Percentiles rank a stretch among this genome's conserved stretches.
Conservation (phyloP, 2,797 vertebrate species). For the Enteromius afrohamiltoni region DNA sequence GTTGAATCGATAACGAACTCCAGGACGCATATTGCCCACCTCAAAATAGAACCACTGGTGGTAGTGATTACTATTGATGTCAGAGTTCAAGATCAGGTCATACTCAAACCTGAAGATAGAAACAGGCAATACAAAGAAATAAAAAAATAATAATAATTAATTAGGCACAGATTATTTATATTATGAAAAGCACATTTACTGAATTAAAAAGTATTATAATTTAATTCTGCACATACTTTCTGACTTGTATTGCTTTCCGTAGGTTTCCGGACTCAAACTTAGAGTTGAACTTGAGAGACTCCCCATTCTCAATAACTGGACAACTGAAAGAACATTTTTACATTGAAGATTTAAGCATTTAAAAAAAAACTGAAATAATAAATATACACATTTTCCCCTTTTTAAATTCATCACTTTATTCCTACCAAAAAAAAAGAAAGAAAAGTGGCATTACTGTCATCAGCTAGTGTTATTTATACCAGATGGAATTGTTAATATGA, state of each 20-base stretch:
- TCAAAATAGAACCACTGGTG: conserved; percentile 99
- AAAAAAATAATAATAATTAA: not conserved
- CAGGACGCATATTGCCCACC: conserved; percentile 94
- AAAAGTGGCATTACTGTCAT: not conserved
- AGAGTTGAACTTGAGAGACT: conserved; percentile 95
- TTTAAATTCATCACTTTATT: not conserved
- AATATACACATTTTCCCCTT: not conserved
- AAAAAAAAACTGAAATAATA: not conserved
- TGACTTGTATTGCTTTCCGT: conserved; percentile 94
- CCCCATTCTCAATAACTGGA: conserved; percentile 83
- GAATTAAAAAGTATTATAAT: not conserved
- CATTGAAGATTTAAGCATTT: not conserved
- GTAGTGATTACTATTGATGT: conserved; percentile 99
- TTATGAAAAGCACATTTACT: not conserved
- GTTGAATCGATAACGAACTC: conserved; percentile 91
- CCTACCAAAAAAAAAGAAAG: not conserved
- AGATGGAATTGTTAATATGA: no score
- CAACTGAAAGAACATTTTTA: conserved; percentile 71
- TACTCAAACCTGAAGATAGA: conserved; percentile 87
- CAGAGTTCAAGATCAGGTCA: conserved; percentile 96
- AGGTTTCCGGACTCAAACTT: conserved; percentile 98
- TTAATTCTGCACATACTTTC: conserved; percentile 84
- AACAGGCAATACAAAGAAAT: not conserved
- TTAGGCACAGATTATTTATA: not conserved
- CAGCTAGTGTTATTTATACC: not conserved